Percentiles rank a stretch among this genome's conserved stretches.
phyloP scores from a whole-genome alignment of 1,140 invertebrate species.

The Rhyacophila brunnea region DNA sequence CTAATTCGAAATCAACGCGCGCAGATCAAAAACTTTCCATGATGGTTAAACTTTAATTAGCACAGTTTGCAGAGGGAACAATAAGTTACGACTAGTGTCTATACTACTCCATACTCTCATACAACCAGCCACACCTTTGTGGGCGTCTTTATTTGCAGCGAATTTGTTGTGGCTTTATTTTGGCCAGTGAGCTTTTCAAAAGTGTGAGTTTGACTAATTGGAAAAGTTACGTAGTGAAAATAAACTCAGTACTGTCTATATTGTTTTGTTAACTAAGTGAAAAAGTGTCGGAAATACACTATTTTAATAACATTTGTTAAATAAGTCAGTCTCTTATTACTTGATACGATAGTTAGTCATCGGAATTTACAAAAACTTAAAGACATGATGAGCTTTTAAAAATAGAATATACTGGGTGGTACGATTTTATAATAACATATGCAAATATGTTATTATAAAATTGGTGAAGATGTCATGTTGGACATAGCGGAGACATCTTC shows the following conservation, averaged over 20 bases:
- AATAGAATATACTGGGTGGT: no score
- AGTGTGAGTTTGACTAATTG: slow-evolving; percentile 31
- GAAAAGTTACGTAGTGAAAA: slow-evolving; percentile 28
- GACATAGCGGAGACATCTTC: no score
- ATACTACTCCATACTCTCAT: neutral
- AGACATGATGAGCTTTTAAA: no score
- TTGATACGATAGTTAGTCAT: no score
- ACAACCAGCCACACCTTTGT: neutral
- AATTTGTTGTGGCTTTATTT: neutral
- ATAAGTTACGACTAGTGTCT: neutral
- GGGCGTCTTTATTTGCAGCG: neutral
- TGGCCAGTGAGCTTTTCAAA: slow-evolving; percentile 1
- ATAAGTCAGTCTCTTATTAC: no score
- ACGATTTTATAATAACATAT: no score
- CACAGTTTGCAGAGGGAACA: neutral
- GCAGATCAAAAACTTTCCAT: neutral
- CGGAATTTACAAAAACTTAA: no score
- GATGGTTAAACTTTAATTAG: neutral
- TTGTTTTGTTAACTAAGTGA: neutral
- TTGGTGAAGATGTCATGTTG: no score
- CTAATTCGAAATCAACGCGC: slow-evolving; percentile 1
- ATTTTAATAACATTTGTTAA: no score
- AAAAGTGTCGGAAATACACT: no score
- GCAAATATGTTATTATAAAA: no score
- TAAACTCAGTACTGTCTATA: slow-evolving; percentile 13